phyloP scores from a whole-genome alignment of 2,797 vertebrate genomes.

The Falco biarmicus region DNA sequence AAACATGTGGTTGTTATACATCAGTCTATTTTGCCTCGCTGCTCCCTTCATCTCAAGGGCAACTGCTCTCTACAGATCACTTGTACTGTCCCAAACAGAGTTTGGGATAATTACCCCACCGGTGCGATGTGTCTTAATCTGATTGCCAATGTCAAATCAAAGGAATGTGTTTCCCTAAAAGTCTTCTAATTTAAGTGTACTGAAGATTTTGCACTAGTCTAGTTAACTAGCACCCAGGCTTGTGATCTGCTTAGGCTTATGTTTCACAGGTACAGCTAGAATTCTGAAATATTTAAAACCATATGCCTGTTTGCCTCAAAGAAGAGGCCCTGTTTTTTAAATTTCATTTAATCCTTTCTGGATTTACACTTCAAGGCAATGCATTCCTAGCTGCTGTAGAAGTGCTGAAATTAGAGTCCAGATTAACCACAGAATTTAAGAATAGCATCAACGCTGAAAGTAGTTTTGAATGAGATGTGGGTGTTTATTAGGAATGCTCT shows the following conservation, averaged over 20 bases:
- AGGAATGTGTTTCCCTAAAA: slow-evolving; percentile 66
- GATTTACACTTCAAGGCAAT: slow-evolving; percentile 44
- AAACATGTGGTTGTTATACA: slow-evolving; percentile 57
- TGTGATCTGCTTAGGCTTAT: slow-evolving; percentile 68
- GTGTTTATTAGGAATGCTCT: slow-evolving; percentile 36
- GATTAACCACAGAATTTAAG: slow-evolving; percentile 47
- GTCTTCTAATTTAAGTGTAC: slow-evolving; percentile 64
- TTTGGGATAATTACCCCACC: slow-evolving; percentile 65
- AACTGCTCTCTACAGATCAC: slow-evolving; percentile 76
- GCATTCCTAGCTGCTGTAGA: slow-evolving; percentile 49
- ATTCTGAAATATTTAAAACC: slow-evolving; percentile 65
- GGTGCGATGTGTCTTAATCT: slow-evolving; percentile 44
- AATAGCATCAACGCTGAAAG: background rate
- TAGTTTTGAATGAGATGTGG: slow-evolving; percentile 24
- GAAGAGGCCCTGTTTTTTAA: slow-evolving; percentile 33
- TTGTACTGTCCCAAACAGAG: slow-evolving; percentile 59
- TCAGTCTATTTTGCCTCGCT: slow-evolving; percentile 35
- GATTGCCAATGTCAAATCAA: slow-evolving; percentile 75
- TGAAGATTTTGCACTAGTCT: slow-evolving; percentile 57
- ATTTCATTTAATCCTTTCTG: slow-evolving; percentile 53
- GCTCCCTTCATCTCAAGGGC: slow-evolving; percentile 69
- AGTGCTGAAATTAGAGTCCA: slow-evolving; percentile 31
- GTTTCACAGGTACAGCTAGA: slow-evolving; percentile 75
- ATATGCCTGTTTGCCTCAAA: slow-evolving; percentile 54
- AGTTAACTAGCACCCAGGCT: slow-evolving; percentile 71